A percentile compares a stretch with the other conserved stretches of the same genome.
These are phyloP conservation scores for Hirtodrosophila confusa DNA, from an alignment of 2,888 invertebrate genomes.

Conservation along the genomic window DNA sequence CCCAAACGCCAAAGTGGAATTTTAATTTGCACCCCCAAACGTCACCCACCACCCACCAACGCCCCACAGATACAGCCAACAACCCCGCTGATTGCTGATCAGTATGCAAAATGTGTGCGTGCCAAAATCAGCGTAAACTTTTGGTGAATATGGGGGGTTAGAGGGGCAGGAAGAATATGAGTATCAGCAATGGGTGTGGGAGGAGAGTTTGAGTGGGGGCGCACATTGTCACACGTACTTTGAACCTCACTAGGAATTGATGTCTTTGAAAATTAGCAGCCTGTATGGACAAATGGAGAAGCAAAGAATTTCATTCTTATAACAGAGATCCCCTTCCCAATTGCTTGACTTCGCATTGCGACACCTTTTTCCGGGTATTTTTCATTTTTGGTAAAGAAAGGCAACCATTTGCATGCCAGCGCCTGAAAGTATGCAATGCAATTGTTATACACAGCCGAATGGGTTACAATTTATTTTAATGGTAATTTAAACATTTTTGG, in stretches of 20 bases:
- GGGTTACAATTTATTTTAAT: constrained; percentile 50
- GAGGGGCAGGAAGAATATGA: constrained; percentile 31
- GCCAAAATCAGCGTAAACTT: constrained; percentile 73
- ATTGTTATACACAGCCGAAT: constrained; percentile 56
- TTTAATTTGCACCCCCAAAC: constrained; percentile 76
- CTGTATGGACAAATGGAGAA: constrained; percentile 37
- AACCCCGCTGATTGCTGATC: constrained; percentile 78
- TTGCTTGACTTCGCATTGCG: constrained; percentile 6
- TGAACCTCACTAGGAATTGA: constrained; percentile 65
- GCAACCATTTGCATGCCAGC: constrained; percentile 28
- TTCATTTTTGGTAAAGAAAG: background rate
- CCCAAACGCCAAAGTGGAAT: constrained; percentile 81
- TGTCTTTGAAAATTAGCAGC: constrained; percentile 82
- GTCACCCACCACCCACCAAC: background rate
- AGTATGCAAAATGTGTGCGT: constrained; percentile 81
- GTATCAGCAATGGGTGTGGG: constrained; percentile 10
- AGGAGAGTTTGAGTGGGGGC: background rate
- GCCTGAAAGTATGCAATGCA: constrained; percentile 66
- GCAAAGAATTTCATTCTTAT: constrained; percentile 28
- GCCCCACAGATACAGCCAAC: constrained; percentile 9
- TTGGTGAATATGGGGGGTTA: constrained; percentile 2
- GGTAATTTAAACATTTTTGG: constrained; percentile 27
- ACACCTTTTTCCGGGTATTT: constrained; percentile 10
- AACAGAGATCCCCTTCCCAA: background rate
- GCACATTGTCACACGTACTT: constrained; percentile 76